A percentile compares a stretch with the other conserved stretches of the same genome.
These are phyloP conservation scores for Canis aureus DNA, from an alignment of 2,113 vertebrate genomes.

Conservation along the genomic window DNA sequence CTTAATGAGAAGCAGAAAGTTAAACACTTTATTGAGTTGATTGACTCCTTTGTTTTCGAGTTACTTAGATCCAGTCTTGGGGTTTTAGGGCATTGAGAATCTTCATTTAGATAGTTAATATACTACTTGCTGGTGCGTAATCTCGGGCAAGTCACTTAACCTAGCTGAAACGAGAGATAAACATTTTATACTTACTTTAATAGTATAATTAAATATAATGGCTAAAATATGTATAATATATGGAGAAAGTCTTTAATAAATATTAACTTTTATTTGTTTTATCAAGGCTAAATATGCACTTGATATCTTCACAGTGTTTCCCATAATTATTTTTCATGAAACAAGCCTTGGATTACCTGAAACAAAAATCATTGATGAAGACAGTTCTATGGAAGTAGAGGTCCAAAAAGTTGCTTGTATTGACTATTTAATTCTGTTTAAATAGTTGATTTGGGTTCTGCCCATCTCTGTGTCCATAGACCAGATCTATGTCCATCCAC, in stretches of 20 bases:
- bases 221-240: not conserved
- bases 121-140: not conserved
- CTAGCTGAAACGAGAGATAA: not conserved
- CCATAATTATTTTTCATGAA: not conserved
- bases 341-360: not conserved
- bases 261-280: conserved; percentile 20
- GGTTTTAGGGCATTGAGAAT: not conserved
- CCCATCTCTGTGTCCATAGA: not conserved
- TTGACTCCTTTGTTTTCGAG: not conserved
- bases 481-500: not conserved
- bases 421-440: conserved; percentile 1
- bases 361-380: not conserved
- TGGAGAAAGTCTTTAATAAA: not conserved
- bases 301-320: not conserved
- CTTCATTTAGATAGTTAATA: conserved; percentile 4
- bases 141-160: not conserved
- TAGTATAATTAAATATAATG: not conserved
- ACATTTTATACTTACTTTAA: not conserved
- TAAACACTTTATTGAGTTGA: not conserved
- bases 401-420: conserved; percentile 8
- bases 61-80: not conserved
- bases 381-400: not conserved
- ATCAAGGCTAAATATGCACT: not conserved
- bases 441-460: not conserved
- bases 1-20: not conserved